Evolutionary conservation across 2,113 vertebrate genomes (phyloP).

Genomic region (Polypterus senegalus): DNA sequence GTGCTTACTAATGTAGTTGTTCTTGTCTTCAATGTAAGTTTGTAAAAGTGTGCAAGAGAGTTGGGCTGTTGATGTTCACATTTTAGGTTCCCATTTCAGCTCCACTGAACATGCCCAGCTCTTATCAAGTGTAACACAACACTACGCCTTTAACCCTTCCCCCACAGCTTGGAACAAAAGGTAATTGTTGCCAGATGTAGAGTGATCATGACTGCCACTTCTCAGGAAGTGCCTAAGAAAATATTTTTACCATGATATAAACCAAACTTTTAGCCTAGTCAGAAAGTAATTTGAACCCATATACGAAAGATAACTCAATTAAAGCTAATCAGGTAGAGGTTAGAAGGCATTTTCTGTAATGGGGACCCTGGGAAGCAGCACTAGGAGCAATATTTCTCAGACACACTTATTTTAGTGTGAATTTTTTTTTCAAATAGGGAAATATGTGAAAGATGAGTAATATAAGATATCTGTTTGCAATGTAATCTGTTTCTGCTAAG

Average conservation of each 20-base stretch:
- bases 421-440: no score
- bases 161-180: constrained; percentile 45
- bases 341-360: neutral
- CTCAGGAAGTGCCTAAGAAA: constrained; percentile 27
- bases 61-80: no score
- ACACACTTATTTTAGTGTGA: no score
- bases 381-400: neutral
- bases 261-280: constrained; percentile 23
- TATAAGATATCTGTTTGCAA: no score
- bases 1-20: no score
- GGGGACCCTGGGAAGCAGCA: neutral
- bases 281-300: constrained; percentile 18
- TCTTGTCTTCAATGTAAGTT: no score
- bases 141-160: constrained; percentile 43
- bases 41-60: no score
- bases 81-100: constrained; percentile 24
- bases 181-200: constrained; percentile 51
- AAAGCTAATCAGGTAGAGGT: constrained; percentile 7
- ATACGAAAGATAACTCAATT: constrained; percentile 11
- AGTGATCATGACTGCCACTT: constrained; percentile 30
- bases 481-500: no score
- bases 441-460: no score
- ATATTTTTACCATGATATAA: constrained; percentile 28
- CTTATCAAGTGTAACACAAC: constrained; percentile 61
- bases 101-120: constrained; percentile 47